Evolutionary conservation across 2,797 vertebrate genomes (phyloP), one percentile per base, ranked within the genome.

Genomic region (Taenioides sp.): DNA sequence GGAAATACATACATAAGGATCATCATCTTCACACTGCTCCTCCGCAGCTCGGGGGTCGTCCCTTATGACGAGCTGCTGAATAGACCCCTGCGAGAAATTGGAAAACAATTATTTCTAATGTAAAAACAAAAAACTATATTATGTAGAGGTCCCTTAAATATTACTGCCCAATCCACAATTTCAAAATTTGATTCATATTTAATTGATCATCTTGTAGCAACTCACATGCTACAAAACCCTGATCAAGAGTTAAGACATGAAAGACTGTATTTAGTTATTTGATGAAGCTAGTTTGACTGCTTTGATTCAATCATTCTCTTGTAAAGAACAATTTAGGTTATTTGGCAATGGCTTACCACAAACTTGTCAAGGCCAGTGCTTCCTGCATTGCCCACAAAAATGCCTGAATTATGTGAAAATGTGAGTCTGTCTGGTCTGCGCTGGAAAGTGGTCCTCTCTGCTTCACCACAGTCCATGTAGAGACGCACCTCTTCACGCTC

Each of bases 381-480:
- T 74, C 97, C 97, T 0, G 95, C 96, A 2, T 94, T 97, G 18
- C 94, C 95, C 7, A 98, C 92, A 50, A 98, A 98, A 90, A 97
- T 87, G 37, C 96, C 97, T 0, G 96, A 95, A 23, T 94, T 92
- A 58, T 88, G 88, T 57, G 95, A 94, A 65, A 98, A 97, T 11
- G 60, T 82, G 84, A 98, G 87, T 57, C 87, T 75, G 22, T 0
- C 80, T 14, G 88, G 11, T 47, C 89, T 88, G 20, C 97, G 91
- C 50, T 81, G 91, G 83, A 98, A 94, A 37, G 65, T 73, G 1
- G 85, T 40, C 16, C 75, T 92, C 77, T 95, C 89, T 1, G 94
- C 92, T 31, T 96, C 95, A 59, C 96, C 96, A 0, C 97, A 98
- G 81, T 96, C 95, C 93, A 96, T 78, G 75, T 95, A 92, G 70